Percentiles rank a stretch among this genome's conserved stretches.
phyloP scores from a whole-genome alignment of 1,140 invertebrate species.

The Dinoponera quadriceps region DNA sequence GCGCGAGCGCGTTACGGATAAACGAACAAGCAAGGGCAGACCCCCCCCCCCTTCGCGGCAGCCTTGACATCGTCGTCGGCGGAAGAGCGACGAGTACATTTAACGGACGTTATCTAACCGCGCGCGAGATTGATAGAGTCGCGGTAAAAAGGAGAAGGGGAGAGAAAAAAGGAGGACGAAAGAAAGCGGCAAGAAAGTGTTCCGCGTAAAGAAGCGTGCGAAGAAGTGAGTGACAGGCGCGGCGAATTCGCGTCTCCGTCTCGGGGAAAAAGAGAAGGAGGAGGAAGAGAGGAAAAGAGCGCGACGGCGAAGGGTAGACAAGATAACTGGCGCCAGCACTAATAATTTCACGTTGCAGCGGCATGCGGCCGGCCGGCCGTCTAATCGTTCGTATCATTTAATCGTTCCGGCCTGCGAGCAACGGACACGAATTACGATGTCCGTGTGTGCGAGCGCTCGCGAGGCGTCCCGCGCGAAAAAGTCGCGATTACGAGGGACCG shows the following conservation, averaged over 20 bases:
- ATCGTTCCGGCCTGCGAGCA: slow-evolving; percentile 58
- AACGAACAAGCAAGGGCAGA: not conserved
- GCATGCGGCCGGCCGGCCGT: slow-evolving; percentile 43
- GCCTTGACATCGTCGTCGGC: not conserved
- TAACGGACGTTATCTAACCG: slow-evolving; percentile 9
- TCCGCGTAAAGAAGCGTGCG: slow-evolving; percentile 8
- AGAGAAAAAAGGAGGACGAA: not conserved
- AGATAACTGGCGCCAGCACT: slow-evolving; percentile 72
- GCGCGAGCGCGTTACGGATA: too few relatives aligned
- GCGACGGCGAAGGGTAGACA: slow-evolving; percentile 39
- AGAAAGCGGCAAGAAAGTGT: not conserved
- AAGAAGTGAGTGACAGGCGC: slow-evolving; percentile 18
- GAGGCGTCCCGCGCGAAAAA: slow-evolving; percentile 39
- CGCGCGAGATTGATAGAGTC: not conserved
- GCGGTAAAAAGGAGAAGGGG: not conserved
- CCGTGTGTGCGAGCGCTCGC: slow-evolving; percentile 13
- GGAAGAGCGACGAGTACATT: not conserved
- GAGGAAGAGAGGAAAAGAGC: slow-evolving; percentile 24
- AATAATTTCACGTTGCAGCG: slow-evolving; percentile 73
- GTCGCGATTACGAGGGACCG: slow-evolving; percentile 14
- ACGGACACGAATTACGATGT: slow-evolving; percentile 38
- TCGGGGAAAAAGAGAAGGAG: not conserved
- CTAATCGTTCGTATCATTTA: slow-evolving; percentile 74
- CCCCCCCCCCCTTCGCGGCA: not conserved
- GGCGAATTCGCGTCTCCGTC: slow-evolving; percentile 23